Base-by-base conservation (phyloP, 1,140 invertebrate species). In the Mylabris phalerata region DNA sequence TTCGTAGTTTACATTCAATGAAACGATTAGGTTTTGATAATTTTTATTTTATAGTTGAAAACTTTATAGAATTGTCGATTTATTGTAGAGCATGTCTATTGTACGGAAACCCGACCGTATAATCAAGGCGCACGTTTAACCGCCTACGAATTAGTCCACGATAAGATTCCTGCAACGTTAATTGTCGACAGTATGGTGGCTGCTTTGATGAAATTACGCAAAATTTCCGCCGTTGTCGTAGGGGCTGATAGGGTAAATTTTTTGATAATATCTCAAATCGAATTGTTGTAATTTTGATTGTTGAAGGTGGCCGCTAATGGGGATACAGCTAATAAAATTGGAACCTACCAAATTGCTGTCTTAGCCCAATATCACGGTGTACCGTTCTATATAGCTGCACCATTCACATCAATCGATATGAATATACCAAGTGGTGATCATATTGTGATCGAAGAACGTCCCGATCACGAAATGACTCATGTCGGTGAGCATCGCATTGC, bases 291-390 rank as follows among this genome's bases (percentile, higher is more conserved):
- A 19, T 19, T 19, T 19, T 19, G 19, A 19, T 19, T 19, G 19
- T 19, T 19, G 19, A 19, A 19, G 19, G 19, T 97, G 26, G 93
- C 89, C 10, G 82, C 85, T 1, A 99, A 99, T 78, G 97, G 97
- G 2, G 97, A 99, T 74, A 98, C 96, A 2, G 97, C 96, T 1
- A 99, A 99, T 73, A 99, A 99, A 85, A 97, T 99, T 73, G 97
- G 97, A 62, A 99, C 97, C 13, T 99, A 98, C 75, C 92, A 95
- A 85, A 88, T 98, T 69, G 94, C 96, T 1, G 86, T 99, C 43
- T 77, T 90, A 32, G 93, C 95, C 5, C 91, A 93, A 68, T 79
- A 95, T 76, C 94, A 98, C 71, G 80, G 82, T 13, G 87, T 99
- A 27, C 93, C 94, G 60, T 99, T 99, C 75, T 99, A 93, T 75